Evolutionary conservation across 2,888 invertebrate genomes (phyloP).

Genomic region (Linnaemya tessellans): DNA sequence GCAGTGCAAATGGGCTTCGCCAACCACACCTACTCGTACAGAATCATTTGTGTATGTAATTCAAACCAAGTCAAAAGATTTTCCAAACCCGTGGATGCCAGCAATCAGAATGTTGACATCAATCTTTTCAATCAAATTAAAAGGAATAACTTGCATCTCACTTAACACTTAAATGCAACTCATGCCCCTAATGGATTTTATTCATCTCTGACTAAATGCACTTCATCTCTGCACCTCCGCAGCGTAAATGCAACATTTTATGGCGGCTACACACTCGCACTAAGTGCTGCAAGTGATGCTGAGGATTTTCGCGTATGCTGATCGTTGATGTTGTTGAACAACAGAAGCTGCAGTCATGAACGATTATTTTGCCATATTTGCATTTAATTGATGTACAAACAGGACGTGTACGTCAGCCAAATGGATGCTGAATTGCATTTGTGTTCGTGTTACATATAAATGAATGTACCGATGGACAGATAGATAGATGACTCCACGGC

Average conservation of each 20-base stretch:
- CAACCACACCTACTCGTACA: neutral
- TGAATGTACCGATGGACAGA: conserved; percentile 49
- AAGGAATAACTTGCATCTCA: conserved; percentile 52
- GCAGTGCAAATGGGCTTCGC: neutral
- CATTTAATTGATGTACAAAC: conserved; percentile 77
- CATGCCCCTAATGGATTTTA: conserved; percentile 66
- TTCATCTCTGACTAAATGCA: conserved; percentile 55
- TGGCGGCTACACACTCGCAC: conserved; percentile 66
- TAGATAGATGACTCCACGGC: conserved; percentile 17
- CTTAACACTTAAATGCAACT: conserved; percentile 62
- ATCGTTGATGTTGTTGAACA: conserved; percentile 56
- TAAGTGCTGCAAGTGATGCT: conserved; percentile 67
- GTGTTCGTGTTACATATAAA: conserved; percentile 44
- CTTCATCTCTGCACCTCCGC: conserved; percentile 36
- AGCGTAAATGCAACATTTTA: conserved; percentile 58
- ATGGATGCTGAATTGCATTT: conserved; percentile 38
- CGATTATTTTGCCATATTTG: conserved; percentile 77
- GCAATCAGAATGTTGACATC: conserved; percentile 41
- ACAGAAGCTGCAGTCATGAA: conserved; percentile 74
- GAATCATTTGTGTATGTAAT: neutral
- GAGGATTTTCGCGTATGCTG: conserved; percentile 61
- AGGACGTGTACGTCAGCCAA: conserved; percentile 70
- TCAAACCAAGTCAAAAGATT: conserved; percentile 3
- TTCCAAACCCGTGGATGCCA: conserved; percentile 44
- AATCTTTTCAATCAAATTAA: conserved; percentile 33